These are phyloP conservation scores for Eulemur macaco DNA, from an alignment of 2,113 vertebrate genomes.

Conservation along the genomic window DNA sequence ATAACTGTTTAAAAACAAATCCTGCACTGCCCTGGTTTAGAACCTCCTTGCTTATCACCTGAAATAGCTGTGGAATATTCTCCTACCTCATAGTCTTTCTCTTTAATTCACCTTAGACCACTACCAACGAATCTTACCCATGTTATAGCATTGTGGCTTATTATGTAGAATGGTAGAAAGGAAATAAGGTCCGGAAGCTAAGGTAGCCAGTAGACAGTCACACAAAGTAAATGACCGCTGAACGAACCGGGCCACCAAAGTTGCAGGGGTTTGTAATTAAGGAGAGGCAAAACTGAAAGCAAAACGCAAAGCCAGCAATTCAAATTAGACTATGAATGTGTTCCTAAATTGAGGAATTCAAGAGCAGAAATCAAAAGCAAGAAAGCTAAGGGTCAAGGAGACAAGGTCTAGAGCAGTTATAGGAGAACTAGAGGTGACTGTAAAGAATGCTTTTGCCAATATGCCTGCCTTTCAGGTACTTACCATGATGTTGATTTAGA, in stretches of 20 bases:
- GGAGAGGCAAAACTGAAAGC: background rate
- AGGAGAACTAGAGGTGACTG: background rate
- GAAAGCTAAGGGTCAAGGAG: background rate
- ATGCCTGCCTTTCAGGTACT: background rate
- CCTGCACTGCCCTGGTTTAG: background rate
- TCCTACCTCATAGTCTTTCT: background rate
- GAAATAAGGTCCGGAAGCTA: background rate
- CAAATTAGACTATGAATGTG: background rate
- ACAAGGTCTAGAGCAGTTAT: background rate
- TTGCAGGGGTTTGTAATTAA: background rate
- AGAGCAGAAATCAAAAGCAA: conserved; percentile 33
- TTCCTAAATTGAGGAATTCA: background rate
- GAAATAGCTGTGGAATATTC: background rate
- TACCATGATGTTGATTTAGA: background rate
- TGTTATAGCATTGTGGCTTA: background rate
- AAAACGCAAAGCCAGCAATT: background rate
- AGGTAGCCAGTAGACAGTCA: background rate
- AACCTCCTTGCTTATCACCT: background rate
- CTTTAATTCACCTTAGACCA: background rate
- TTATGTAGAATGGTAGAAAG: background rate
- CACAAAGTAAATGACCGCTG: background rate
- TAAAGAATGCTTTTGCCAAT: background rate
- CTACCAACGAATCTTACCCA: background rate
- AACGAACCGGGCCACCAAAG: background rate
- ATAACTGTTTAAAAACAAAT: background rate